A percentile compares a stretch with the other conserved stretches of the same genome.
Evolutionary conservation across 2,888 invertebrate species (phyloP).

Genomic region (Tenthredo distinguenda): DNA sequence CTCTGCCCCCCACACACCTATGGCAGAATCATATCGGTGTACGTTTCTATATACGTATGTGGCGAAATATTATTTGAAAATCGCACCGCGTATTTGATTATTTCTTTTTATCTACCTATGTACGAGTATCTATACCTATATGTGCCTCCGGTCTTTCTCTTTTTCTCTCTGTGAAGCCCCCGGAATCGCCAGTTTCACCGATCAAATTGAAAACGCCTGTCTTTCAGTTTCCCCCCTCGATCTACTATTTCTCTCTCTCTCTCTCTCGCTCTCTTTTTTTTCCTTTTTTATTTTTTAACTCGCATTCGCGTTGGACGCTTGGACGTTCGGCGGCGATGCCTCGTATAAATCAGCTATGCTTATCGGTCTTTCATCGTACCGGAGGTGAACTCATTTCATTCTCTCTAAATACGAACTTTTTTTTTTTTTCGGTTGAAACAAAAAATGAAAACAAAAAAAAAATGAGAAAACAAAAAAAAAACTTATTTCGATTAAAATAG

Average conservation of each 20-base stretch:
- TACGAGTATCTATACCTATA: neutral
- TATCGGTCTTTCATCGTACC: slow-evolving; percentile 77
- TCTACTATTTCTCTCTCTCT: slow-evolving; percentile 15
- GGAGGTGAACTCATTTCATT: slow-evolving; percentile 77
- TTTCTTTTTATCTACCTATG: neutral
- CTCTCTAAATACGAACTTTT: slow-evolving; percentile 77
- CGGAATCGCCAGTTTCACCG: slow-evolving; percentile 54
- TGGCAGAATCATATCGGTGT: neutral
- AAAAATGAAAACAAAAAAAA: slow-evolving; percentile 49
- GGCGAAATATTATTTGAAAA: neutral
- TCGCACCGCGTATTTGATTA: neutral
- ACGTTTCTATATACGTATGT: neutral
- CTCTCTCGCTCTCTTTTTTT: slow-evolving; percentile 49
- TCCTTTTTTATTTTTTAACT: slow-evolving; percentile 49
- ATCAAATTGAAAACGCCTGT: slow-evolving; percentile 70
- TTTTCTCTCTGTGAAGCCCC: neutral
- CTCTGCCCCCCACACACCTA: no score
- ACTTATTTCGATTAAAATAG: slow-evolving; percentile 78
- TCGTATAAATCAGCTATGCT: slow-evolving; percentile 78
- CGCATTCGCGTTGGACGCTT: slow-evolving; percentile 59
- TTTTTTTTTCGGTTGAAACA: neutral
- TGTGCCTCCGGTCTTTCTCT: neutral
- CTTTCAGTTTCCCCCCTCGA: slow-evolving; percentile 53
- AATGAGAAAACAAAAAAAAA: slow-evolving; percentile 67
- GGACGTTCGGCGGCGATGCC: slow-evolving; percentile 70